A percentile compares a stretch with the other conserved stretches of the same genome.
Evolutionary conservation across 2,797 vertebrate genomes (phyloP).

Genomic region (Argya squamiceps): DNA sequence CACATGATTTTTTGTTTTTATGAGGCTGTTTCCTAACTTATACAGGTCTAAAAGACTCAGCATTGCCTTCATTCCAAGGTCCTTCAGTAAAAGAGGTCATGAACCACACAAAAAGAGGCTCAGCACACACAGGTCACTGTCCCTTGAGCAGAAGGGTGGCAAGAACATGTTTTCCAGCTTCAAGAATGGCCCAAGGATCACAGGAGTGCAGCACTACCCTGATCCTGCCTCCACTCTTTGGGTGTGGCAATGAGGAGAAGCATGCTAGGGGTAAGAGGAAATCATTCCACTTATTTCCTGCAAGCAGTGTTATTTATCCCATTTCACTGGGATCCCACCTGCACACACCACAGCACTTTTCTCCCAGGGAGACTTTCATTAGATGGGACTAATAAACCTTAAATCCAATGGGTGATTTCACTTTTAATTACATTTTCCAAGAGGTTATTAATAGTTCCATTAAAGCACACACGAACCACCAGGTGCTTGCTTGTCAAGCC

Average conservation of each 20-base stretch:
- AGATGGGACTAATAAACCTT: background rate
- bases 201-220: background rate
- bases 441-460: background rate
- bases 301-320: background rate
- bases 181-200: background rate
- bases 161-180: background rate
- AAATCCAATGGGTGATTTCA: background rate
- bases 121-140: background rate
- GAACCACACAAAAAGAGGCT: background rate
- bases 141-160: background rate
- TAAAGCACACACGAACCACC: background rate
- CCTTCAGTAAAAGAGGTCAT: background rate
- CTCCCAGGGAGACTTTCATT: background rate
- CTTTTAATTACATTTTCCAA: background rate
- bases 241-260: background rate
- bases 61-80: background rate
- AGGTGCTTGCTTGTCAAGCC: accelerated
- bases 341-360: accelerated
- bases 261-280: background rate
- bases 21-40: background rate
- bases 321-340: background rate
- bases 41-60: background rate
- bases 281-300: background rate
- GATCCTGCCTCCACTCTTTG: background rate
- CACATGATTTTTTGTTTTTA: background rate